phyloP scores from a whole-genome alignment of 2,797 vertebrate genomes.

The Hippocampus kuda region DNA sequence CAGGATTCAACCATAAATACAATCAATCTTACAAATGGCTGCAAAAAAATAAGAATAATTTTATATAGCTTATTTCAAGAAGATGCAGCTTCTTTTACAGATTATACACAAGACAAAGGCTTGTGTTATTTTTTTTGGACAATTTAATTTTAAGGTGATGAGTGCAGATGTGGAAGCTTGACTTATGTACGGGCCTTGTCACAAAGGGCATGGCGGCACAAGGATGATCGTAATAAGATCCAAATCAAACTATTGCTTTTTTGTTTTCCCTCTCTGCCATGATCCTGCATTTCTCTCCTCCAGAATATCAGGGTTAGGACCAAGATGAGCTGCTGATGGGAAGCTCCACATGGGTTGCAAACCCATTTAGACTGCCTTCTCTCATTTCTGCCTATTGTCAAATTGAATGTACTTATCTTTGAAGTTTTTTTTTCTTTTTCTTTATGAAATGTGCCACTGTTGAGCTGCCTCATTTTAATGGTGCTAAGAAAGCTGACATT shows the following conservation, averaged over 20 bases:
- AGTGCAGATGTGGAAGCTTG: conserved; percentile 31
- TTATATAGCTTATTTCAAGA: conserved; percentile 29
- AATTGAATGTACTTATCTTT: conserved; percentile 91
- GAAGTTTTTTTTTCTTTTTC: conserved; percentile 14
- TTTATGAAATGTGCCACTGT: conserved; percentile 79
- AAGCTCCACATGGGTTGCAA: conserved; percentile 64
- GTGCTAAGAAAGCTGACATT: conserved; percentile 81
- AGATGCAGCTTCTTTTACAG: conserved; percentile 28
- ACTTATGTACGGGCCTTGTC: conserved; percentile 51
- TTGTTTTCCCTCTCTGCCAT: conserved; percentile 47
- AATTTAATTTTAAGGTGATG: conserved; percentile 32
- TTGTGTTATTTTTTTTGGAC: conserved; percentile 8
- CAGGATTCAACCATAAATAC: conserved; percentile 44
- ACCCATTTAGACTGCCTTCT: conserved; percentile 74
- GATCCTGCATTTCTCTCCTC: conserved; percentile 65
- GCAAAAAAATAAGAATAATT: neutral
- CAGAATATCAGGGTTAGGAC: conserved; percentile 70
- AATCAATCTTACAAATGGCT: conserved; percentile 29
- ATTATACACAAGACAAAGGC: neutral
- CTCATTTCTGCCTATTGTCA: conserved; percentile 91
- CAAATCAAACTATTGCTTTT: conserved; percentile 50
- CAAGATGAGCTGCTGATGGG: conserved; percentile 69
- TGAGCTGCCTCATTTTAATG: conserved; percentile 92
- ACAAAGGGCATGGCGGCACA: conserved; percentile 46
- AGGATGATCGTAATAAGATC: conserved; percentile 52